Evolutionary conservation across 2,888 invertebrate genomes (phyloP), one percentile per base, ranked within the genome.

Genomic region (Enchytraeus crypticus): DNA sequence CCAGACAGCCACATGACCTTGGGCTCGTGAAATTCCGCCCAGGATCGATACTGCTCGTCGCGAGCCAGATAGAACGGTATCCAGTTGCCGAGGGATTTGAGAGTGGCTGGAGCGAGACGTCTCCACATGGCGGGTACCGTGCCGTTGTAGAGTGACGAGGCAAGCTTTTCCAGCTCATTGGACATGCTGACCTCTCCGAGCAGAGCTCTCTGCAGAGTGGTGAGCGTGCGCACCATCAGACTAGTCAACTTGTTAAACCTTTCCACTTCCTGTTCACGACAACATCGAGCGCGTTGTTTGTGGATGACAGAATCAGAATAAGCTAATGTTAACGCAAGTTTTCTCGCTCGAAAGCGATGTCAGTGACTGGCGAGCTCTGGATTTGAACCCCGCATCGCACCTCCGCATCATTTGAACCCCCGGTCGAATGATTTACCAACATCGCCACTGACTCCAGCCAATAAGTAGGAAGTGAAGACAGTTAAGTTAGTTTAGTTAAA

Each of bases 151-250:
- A 93, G 81, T 11, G 89, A 85, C 75, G 84, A 84, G 0, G 90
- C 85, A 32, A 92, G 86, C 76, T 87, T 88, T 78, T 93, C 92
- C 63, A 92, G 80, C 47, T 86, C 82, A 26, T 84, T 84, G 77
- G 92, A 90, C 91, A 93, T 91, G 54, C 92, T 91, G 69, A 92
- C 90, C 82, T 92, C 91, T 33, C 93, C 93, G 3, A 88, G 87
- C 60, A 92, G 81, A 0, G 92, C 92, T 72, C 74, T 73, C 60
- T 73, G 84, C 8, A 93, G 82, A 55, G 88, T 84, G 2, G 84
- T 81, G 47, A 93, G 81, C 0, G 88, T 88, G 60, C 79, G 81
- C n/a, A 81, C 81, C 84, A 93, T 90, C 56, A 83, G 83, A 14
- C 75, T 74, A 56, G 91, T 85, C 0, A 93, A 83, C 26, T 83